A percentile compares a stretch with the other conserved stretches of the same genome.
Evolutionary conservation across 2,888 invertebrate genomes (phyloP).

Genomic region (Pyrrhia umbra): DNA sequence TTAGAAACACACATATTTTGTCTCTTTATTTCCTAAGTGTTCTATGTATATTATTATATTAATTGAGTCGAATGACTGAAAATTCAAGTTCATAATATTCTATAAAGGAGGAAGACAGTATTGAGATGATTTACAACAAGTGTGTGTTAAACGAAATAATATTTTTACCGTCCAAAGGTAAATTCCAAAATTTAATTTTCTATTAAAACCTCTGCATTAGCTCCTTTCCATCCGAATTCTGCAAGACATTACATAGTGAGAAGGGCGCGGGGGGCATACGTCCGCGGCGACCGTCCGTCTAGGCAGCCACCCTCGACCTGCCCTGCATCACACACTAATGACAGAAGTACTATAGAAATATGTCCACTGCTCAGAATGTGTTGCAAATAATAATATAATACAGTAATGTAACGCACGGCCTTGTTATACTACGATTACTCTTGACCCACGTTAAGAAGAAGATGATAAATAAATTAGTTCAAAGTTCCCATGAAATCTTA

Average conservation of each 20-base stretch:
- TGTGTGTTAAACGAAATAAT: neutral
- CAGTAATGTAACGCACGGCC: too few species aligned
- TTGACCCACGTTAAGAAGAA: too few species aligned
- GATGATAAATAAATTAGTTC: too few species aligned
- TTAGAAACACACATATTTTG: too few species aligned
- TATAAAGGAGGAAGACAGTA: too few species aligned
- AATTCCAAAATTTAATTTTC: neutral
- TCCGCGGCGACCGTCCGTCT: constrained; percentile 74
- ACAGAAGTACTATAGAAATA: constrained; percentile 30
- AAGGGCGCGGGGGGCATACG: constrained; percentile 39
- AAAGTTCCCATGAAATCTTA: too few species aligned
- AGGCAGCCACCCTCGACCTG: constrained; percentile 65
- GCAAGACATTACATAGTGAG: constrained; percentile 31
- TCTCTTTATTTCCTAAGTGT: too few species aligned
- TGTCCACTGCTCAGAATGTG: neutral
- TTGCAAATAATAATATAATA: too few species aligned
- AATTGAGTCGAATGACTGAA: too few species aligned
- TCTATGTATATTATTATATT: too few species aligned
- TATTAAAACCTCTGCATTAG: neutral
- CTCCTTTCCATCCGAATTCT: constrained; percentile 15
- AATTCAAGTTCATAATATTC: too few species aligned
- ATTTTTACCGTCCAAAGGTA: neutral
- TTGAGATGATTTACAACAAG: neutral
- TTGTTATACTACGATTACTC: too few species aligned
- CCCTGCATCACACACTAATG: constrained; percentile 54